Conservation (phyloP, 2,797 vertebrate genomes). For the Hemibagrus guttatus region DNA sequence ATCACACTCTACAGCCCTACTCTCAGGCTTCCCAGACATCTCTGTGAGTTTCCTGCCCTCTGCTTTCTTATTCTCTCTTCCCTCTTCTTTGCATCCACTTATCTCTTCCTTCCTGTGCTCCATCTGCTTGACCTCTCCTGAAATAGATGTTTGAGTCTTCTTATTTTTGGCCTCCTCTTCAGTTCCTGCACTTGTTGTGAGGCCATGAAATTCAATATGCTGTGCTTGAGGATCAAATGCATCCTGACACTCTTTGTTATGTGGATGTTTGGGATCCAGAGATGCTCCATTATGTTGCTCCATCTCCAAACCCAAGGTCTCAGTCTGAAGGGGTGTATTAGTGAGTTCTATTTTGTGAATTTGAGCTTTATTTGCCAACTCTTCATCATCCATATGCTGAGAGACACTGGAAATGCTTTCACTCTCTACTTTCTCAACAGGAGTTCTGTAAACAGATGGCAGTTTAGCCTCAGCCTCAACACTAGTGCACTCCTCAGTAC, state of each 20-base stretch:
- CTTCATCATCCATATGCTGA: background rate
- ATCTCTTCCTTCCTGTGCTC: constrained; percentile 57
- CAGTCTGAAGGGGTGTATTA: constrained; percentile 13
- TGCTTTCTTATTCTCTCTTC: constrained; percentile 50
- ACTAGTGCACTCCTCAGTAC: constrained; percentile 32
- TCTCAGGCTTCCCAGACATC: constrained; percentile 42
- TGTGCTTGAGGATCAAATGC: constrained; percentile 26
- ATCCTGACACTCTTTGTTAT: constrained; percentile 33
- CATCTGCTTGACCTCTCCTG: constrained; percentile 11
- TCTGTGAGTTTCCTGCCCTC: constrained; percentile 53
- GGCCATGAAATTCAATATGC: background rate
- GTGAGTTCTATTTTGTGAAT: background rate
- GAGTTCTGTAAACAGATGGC: constrained; percentile 25
- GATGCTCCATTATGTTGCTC: constrained; percentile 26
- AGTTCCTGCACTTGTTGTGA: constrained; percentile 21
- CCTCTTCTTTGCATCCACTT: constrained; percentile 51
- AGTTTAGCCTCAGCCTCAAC: constrained; percentile 34
- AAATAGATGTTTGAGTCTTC: constrained; percentile 29
- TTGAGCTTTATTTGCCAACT: background rate
- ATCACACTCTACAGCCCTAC: constrained; percentile 40
- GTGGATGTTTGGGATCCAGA: constrained; percentile 28
- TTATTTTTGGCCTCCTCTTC: constrained; percentile 23
- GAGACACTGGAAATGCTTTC: constrained; percentile 13
- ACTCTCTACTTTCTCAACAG: constrained; percentile 13
- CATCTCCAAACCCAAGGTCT: background rate